These are phyloP conservation scores for Alligator mississippiensis DNA, from an alignment of 2,113 vertebrate genomes.

Conservation along the genomic window DNA sequence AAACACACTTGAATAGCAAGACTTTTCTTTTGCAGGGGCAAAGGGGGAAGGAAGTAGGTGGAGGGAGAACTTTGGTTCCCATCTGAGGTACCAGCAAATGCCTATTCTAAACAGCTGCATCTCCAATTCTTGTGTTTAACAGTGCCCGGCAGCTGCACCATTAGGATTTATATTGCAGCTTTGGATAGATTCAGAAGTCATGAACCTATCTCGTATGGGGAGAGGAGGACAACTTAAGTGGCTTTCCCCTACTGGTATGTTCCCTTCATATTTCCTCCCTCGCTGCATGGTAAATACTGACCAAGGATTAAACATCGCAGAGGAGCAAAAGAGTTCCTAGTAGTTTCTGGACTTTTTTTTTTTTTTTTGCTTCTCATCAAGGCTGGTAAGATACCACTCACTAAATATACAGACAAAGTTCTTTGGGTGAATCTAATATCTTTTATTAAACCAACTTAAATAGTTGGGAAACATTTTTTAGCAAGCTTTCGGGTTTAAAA, in stretches of 20 bases:
- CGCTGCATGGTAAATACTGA: neutral
- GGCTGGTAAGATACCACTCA: neutral
- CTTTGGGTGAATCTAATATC: too few relatives aligned
- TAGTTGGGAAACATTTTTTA: too few relatives aligned
- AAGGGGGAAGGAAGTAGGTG: neutral
- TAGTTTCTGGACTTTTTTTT: neutral
- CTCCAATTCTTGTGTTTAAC: rapidly evolving
- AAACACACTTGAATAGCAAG: neutral
- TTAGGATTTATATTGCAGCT: neutral
- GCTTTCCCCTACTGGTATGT: neutral
- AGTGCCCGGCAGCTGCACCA: neutral
- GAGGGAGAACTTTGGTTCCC: neutral
- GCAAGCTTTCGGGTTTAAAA: too few relatives aligned
- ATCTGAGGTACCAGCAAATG: neutral
- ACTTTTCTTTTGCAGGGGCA: neutral
- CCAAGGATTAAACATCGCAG: neutral
- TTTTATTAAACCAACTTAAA: too few relatives aligned
- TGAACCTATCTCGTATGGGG: neutral
- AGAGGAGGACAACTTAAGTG: neutral
- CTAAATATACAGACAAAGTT: neutral
- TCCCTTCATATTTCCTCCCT: neutral
- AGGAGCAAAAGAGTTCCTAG: neutral
- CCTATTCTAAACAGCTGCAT: neutral
- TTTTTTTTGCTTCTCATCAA: neutral
- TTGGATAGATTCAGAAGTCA: neutral